These are phyloP conservation scores for Sebastes cheni DNA, from an alignment of 2,797 vertebrate genomes.

Conservation along the genomic window DNA sequence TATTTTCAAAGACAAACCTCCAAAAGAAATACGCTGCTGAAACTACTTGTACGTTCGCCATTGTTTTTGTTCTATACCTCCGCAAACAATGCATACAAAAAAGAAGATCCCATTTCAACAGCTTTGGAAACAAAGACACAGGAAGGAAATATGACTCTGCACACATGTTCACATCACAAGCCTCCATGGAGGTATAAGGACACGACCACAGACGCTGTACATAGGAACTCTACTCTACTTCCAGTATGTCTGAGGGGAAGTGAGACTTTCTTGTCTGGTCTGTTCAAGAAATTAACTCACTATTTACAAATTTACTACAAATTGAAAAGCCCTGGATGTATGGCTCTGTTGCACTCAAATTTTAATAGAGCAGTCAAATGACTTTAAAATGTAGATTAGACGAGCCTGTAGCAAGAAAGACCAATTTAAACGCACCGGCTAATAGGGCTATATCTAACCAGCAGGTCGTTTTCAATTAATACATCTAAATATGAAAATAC, in stretches of 20 bases:
- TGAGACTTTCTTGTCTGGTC: neutral
- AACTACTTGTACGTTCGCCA: neutral
- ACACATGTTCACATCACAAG: conserved; percentile 32
- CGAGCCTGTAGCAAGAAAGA: neutral
- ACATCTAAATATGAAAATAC: neutral
- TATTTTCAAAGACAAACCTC: neutral
- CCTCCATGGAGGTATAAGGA: conserved; percentile 14
- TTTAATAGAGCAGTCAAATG: neutral
- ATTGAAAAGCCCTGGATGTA: neutral
- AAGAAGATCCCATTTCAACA: conserved; percentile 20
- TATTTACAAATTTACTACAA: too few species aligned
- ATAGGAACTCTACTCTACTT: neutral
- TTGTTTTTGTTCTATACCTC: neutral
- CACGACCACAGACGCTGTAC: conserved; percentile 14
- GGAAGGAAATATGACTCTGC: conserved; percentile 53
- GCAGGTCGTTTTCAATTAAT: neutral
- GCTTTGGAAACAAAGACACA: conserved; percentile 38
- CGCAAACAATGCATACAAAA: neutral
- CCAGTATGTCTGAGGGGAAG: conserved; percentile 13
- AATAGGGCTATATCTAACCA: neutral
- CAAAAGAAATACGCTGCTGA: neutral
- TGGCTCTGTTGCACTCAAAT: neutral
- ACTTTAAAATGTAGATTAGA: neutral
- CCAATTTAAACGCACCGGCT: neutral
- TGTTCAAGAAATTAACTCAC: conserved; percentile 21